Evolutionary conservation across 2,888 invertebrate species (phyloP), one percentile per base, ranked within the genome.

Genomic region (Caenorhabditis panamensis): DNA sequence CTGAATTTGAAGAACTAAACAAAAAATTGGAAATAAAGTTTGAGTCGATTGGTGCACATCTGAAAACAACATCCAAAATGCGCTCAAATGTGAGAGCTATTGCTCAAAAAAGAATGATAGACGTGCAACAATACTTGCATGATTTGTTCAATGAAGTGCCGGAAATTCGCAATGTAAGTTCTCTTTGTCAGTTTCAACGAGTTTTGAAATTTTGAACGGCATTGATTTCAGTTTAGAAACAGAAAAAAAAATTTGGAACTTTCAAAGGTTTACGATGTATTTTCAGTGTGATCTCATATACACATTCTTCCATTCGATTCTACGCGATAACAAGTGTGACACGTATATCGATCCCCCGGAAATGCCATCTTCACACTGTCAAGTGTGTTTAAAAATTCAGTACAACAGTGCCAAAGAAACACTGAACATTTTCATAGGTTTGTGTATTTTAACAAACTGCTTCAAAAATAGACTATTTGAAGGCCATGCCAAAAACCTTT

Each of bases 1-100:
- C 96, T 88, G 98, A 99, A 92, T 97, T 98, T 92, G 95, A 95
- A 16, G 99, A 99, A 92, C 94, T 99, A 75, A 95, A 97, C 91
- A 95, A 96, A 92, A 97, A 97, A 92, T 93, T 99, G 58, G 95
- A 96, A 90, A 93, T 95, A 86, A 94, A 95, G 91, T 87, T 24
- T 5, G 20, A 16, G 11, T 51, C 31, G 4, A 4, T 31, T 31
- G 9, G 31, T 8, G 68, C 82, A 13, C 73, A 79, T 0, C 51
- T 87, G 22, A 78, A 54, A 18, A 68, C 77, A 11, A 81, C 79
- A 9, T 77, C 83, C 4, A 79, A 76, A 20, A 80, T 93, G 85
- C 94, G 98, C 41, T 96, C 96, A 3, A 97, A 98, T 92, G 95
- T 96, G 24, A 95, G 96, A 83, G 95, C 95, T 89, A 97, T 97